Conservation (phyloP, 2,888 invertebrate genomes). For the Oscheius sp. region DNA sequence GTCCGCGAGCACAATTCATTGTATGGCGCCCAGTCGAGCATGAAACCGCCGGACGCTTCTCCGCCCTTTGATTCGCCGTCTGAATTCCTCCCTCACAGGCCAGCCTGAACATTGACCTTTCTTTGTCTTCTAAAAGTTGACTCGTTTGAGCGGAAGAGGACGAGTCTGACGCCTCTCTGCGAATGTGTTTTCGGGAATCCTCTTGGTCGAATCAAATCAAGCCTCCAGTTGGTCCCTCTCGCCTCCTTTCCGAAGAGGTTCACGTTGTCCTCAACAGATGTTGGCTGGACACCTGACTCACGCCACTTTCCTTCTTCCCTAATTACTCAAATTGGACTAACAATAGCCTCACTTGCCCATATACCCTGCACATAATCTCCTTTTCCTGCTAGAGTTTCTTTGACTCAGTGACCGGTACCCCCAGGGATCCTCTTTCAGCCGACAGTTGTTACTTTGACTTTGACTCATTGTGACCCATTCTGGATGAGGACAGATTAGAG, state of each 20-base stretch:
- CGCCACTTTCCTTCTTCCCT: conserved; percentile 2
- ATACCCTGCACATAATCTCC: too few relatives aligned
- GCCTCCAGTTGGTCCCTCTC: background rate
- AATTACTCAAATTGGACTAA: too few relatives aligned
- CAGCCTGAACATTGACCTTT: too few relatives aligned
- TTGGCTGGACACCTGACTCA: conserved; percentile 23
- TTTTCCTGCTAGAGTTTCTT: too few relatives aligned
- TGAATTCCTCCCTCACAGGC: too few relatives aligned
- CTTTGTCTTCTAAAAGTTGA: too few relatives aligned
- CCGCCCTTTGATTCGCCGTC: conserved; percentile 20
- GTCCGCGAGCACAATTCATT: conserved; percentile 15
- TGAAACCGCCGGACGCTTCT: conserved; percentile 21
- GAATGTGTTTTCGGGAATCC: background rate
- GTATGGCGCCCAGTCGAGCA: conserved; percentile 26
- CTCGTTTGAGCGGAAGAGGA: too few relatives aligned
- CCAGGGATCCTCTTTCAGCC: too few relatives aligned
- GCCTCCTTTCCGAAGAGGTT: background rate
- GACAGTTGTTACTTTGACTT: too few relatives aligned
- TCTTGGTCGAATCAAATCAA: conserved; percentile 12
- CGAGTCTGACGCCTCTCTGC: too few relatives aligned
- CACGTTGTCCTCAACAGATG: background rate
- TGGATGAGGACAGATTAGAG: conserved; percentile 5
- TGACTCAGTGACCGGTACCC: too few relatives aligned
- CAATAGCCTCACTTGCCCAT: too few relatives aligned
- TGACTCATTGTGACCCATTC: background rate